Base-by-base conservation (phyloP, 2,888 invertebrate species). In the Spisula subtruncata region DNA sequence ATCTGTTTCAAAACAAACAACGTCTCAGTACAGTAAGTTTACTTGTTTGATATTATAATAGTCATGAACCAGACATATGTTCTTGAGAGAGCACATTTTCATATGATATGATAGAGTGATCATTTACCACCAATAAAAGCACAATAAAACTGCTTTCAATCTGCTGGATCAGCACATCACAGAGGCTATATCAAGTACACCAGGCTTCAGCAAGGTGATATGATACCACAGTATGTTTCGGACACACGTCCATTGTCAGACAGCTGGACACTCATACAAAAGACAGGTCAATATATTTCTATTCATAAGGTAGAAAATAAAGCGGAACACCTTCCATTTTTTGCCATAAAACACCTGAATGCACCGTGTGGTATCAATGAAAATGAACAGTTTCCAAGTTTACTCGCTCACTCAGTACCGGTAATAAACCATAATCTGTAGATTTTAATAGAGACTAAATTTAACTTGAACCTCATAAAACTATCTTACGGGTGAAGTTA, bases 401-500 rank as follows among this genome's bases (percentile, higher is more conserved):
- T 75, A 75, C 75, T 75, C 75, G 35, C n/a, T 25, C 75, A 32
- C 35, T 75, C 14, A 75, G 35, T n/a, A n/a, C n/a, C n/a, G n/a
- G n/a, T 75, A 75, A 75, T 75, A 75, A 75, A 75, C 75, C 32
- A 75, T 75, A 35, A 75, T 75, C 75, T 75, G 35, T 6, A 75
- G 75, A 75, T 75, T 32, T 75, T 75, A 75, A 75, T 75, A 75
- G 75, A 35, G 75, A 35, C 75, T 32, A 16, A 32, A 75, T 75
- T 75, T 35, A 75, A 75, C 32, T 32, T 16, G 14, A 35, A 16
- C 35, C 75, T 35, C 75, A 75, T 75, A 75, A 75, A 75, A 75
- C 75, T 75, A 75, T 75, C 75, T 75, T 75, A 75, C 12, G 75
- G 75, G 75, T 75, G 75, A 75, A 35, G 75, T 75, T 75, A 75